Evolutionary conservation across 2,797 vertebrate species (phyloP).

Genomic region (Loris lydekkerianus): DNA sequence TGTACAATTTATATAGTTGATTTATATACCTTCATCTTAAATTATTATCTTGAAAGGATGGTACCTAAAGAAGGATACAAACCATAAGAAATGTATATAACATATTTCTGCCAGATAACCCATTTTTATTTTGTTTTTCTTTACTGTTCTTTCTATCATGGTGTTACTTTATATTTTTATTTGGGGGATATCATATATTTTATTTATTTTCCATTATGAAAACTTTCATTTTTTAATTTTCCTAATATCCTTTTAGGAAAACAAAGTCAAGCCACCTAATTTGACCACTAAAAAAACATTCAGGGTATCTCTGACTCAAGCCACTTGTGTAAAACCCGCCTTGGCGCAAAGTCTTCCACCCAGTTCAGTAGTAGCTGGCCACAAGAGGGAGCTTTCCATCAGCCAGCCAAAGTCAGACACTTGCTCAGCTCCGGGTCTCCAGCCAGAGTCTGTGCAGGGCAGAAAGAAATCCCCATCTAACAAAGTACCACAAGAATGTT

Average conservation of each 20-base stretch:
- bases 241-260: slow-evolving; percentile 83
- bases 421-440: background rate
- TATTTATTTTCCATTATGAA: slow-evolving; percentile 35
- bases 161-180: slow-evolving; percentile 36
- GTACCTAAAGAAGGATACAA: background rate
- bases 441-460: background rate
- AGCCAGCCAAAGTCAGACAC: background rate
- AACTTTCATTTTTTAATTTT: slow-evolving; percentile 16
- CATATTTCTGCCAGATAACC: background rate
- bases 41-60: background rate
- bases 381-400: slow-evolving; percentile 84
- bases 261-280: slow-evolving; percentile 81
- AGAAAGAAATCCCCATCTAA: background rate
- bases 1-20: background rate
- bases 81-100: background rate
- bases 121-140: slow-evolving; percentile 22
- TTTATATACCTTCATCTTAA: background rate
- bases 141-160: background rate
- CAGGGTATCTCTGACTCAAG: slow-evolving; percentile 67
- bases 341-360: background rate
- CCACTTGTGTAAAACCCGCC: slow-evolving; percentile 44
- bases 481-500: background rate
- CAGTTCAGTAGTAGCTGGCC: slow-evolving; percentile 63
- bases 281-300: slow-evolving; percentile 79
- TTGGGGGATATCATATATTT: slow-evolving; percentile 36